Evolutionary conservation across 2,888 invertebrate genomes (phyloP).

Genomic region (Alloplasta piceator): DNA sequence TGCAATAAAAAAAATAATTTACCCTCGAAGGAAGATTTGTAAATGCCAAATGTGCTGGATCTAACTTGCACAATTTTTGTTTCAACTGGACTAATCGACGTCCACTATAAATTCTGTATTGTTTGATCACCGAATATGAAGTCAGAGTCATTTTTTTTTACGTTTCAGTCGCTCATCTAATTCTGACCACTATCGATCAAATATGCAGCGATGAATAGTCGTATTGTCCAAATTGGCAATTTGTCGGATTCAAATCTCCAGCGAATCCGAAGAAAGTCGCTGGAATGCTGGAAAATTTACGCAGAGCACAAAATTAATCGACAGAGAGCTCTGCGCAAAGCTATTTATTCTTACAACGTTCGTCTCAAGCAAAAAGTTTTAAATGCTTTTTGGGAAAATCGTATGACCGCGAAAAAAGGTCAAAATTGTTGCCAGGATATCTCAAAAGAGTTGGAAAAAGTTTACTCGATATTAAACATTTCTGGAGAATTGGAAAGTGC

Average conservation of each 20-base stretch:
- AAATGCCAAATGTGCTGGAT: too few relatives aligned
- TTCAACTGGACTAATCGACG: too few relatives aligned
- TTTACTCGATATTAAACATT: background rate
- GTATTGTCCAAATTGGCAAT: background rate
- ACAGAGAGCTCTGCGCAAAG: constrained; percentile 60
- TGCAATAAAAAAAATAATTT: too few relatives aligned
- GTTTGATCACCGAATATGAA: too few relatives aligned
- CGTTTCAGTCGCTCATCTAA: too few relatives aligned
- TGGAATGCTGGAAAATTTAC: constrained; percentile 69
- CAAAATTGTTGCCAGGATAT: background rate
- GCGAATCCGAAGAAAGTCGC: constrained; percentile 20
- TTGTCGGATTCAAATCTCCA: constrained; percentile 12
- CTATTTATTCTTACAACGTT: constrained; percentile 59
- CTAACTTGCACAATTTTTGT: too few relatives aligned
- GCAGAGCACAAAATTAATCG: constrained; percentile 59
- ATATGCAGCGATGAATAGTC: too few relatives aligned
- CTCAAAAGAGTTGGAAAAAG: background rate
- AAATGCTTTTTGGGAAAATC: constrained; percentile 60
- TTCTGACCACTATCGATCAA: too few relatives aligned
- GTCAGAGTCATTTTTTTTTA: too few relatives aligned
- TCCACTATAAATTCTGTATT: too few relatives aligned
- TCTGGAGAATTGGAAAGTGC: constrained; percentile 17
- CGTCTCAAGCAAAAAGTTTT: constrained; percentile 62
- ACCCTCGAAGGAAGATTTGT: too few relatives aligned
- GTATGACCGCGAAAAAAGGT: constrained; percentile 21